phyloP scores from a whole-genome alignment of 1,140 invertebrate genomes.

The Theocolax elegans region DNA sequence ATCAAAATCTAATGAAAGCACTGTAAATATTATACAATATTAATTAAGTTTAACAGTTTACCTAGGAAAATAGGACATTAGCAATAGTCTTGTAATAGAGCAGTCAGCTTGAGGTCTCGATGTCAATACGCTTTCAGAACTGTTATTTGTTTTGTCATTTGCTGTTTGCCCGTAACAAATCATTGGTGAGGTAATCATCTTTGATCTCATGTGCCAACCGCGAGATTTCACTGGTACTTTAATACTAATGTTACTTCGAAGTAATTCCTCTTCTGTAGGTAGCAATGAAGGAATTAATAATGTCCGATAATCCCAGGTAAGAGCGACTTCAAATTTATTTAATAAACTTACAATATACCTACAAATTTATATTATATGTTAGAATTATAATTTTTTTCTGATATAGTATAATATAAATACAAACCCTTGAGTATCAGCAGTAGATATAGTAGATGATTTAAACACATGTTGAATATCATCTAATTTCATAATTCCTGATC shows the following conservation, averaged over 20 bases:
- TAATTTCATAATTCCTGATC: slow-evolving; percentile 92
- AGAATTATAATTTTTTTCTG: background rate
- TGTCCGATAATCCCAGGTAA: slow-evolving; percentile 95
- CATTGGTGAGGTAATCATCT: slow-evolving; percentile 69
- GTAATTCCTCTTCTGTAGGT: slow-evolving; percentile 81
- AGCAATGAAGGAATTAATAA: slow-evolving; percentile 92
- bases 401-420: background rate
- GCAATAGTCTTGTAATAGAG: slow-evolving; percentile 76
- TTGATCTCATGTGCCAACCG: slow-evolving; percentile 74
- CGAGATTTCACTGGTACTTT: slow-evolving; percentile 79
- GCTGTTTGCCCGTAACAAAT: slow-evolving; percentile 52
- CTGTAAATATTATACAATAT: no score
- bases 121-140: slow-evolving; percentile 56
- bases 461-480: slow-evolving; percentile 95
- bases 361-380: background rate
- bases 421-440: slow-evolving; percentile 74
- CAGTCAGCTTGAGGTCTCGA: slow-evolving; percentile 69
- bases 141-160: slow-evolving; percentile 43
- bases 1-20: background rate
- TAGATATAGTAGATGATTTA: slow-evolving; percentile 74
- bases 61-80: slow-evolving; percentile 95
- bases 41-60: no score
- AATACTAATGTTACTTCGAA: slow-evolving; percentile 64
- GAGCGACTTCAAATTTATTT: slow-evolving; percentile 97
- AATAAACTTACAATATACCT: slow-evolving; percentile 87